phyloP scores from a whole-genome alignment of 2,113 vertebrate genomes.

The Tichodroma muraria region DNA sequence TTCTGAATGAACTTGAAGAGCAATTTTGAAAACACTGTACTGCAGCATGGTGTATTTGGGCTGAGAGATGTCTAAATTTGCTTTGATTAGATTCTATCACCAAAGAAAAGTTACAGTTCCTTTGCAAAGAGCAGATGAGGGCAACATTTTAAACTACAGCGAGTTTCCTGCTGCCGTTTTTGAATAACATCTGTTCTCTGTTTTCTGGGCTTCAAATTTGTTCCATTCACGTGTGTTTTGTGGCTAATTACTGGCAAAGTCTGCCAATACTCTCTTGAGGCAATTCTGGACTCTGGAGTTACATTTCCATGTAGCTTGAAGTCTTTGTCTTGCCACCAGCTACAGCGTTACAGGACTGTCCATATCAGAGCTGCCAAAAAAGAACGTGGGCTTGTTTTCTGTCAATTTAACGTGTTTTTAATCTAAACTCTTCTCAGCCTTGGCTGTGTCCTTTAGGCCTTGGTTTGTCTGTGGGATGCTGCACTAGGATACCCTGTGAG shows the following conservation, averaged over 20 bases:
- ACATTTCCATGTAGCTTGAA: background rate
- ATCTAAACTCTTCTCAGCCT: background rate
- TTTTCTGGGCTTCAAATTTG: background rate
- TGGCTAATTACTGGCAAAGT: background rate
- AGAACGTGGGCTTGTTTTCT: background rate
- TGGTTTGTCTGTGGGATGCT: background rate
- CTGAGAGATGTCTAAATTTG: background rate
- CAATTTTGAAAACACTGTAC: background rate
- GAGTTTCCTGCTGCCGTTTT: background rate
- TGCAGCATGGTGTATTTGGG: background rate
- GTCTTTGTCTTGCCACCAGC: background rate
- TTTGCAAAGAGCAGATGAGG: background rate
- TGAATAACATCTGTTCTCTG: background rate
- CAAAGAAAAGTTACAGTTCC: background rate
- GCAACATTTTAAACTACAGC: background rate
- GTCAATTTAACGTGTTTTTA: background rate
- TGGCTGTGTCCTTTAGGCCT: background rate
- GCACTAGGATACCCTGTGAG: background rate
- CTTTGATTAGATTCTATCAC: background rate
- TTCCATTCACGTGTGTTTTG: background rate
- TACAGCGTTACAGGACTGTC: rapidly evolving
- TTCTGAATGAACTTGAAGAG: background rate
- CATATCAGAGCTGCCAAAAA: background rate
- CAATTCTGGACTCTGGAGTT: background rate
- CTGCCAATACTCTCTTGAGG: background rate